Evolutionary conservation across 1,140 invertebrate species (phyloP).

Genomic region (Asobara japonica): DNA sequence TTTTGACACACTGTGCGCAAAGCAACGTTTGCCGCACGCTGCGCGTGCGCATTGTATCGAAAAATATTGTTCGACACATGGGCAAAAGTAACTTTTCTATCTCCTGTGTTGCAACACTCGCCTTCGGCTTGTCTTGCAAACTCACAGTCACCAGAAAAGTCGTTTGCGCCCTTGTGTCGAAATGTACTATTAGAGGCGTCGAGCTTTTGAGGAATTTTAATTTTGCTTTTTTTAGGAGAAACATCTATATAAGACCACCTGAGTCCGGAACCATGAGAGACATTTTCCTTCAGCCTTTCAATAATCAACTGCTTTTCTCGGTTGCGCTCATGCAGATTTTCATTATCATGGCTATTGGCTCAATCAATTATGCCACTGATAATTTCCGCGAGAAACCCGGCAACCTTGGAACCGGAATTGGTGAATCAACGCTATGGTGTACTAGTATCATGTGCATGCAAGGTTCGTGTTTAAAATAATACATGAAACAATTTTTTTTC

Average conservation of each 20-base stretch:
- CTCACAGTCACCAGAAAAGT: too few relatives aligned
- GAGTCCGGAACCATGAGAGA: slow-evolving; percentile 70
- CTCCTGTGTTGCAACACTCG: too few relatives aligned
- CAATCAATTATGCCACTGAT: slow-evolving; percentile 61
- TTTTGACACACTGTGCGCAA: too few relatives aligned
- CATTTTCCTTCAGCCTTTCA: slow-evolving; percentile 73
- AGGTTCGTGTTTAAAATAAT: slow-evolving; percentile 63
- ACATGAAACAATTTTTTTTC: too few relatives aligned
- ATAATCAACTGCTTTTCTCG: slow-evolving; percentile 64
- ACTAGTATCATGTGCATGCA: slow-evolving; percentile 73
- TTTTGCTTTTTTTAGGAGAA: slow-evolving; percentile 66
- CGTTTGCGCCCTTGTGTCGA: too few relatives aligned
- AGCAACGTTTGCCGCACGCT: too few relatives aligned
- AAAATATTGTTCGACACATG: too few relatives aligned
- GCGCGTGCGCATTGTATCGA: too few relatives aligned
- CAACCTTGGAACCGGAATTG: slow-evolving; percentile 60
- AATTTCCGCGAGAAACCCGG: slow-evolving; percentile 45
- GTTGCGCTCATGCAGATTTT: slow-evolving; percentile 66
- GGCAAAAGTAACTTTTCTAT: too few relatives aligned
- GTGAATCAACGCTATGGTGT: slow-evolving; percentile 70
- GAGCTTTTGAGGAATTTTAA: not conserved
- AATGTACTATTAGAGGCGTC: not conserved
- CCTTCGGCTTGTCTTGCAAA: too few relatives aligned
- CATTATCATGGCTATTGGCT: slow-evolving; percentile 64
- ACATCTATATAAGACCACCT: slow-evolving; percentile 72